Percentiles rank a stretch among this genome's conserved stretches.
Evolutionary conservation across 2,113 vertebrate genomes (phyloP).

Genomic region (Notothenia rossii): DNA sequence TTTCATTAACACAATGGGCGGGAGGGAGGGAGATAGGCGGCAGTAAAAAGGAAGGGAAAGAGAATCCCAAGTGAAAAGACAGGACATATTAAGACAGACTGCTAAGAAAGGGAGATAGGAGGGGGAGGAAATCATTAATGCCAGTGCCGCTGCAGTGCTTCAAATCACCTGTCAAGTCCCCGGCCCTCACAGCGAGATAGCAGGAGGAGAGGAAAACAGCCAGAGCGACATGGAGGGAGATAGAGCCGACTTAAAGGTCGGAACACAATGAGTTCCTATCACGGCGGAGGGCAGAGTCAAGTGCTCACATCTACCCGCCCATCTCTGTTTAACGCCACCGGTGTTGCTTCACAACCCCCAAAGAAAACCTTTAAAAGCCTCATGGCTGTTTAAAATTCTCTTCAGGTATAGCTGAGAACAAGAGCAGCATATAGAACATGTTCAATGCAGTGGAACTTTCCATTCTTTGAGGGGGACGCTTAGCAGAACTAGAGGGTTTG

Average conservation of each 20-base stretch:
- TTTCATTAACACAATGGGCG: conserved; percentile 45
- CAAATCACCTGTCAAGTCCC: conserved; percentile 59
- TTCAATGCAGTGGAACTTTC: background rate
- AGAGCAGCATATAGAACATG: background rate
- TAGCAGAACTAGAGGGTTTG: no score
- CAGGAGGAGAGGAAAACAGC: conserved; percentile 28
- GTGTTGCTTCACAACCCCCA: conserved; percentile 13
- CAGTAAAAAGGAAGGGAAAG: conserved; percentile 1
- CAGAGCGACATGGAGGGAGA: conserved; percentile 44
- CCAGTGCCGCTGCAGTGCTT: conserved; percentile 30
- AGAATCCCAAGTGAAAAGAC: conserved; percentile 19
- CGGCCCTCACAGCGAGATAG: conserved; percentile 46
- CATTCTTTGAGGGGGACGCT: background rate
- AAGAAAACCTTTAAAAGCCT: conserved; percentile 32
- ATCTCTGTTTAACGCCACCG: conserved; percentile 41
- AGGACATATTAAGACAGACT: conserved; percentile 27
- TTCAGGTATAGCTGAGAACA: background rate
- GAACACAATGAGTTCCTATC: conserved; percentile 70
- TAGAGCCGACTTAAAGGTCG: conserved; percentile 75
- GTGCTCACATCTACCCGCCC: conserved; percentile 48
- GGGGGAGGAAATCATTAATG: conserved; percentile 32
- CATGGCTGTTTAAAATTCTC: background rate
- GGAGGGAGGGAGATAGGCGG: background rate
- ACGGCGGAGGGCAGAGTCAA: conserved; percentile 69
- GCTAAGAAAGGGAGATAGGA: conserved; percentile 29